phyloP scores from a whole-genome alignment of 2,888 invertebrate genomes.

The Tetanocera ferruginea region DNA sequence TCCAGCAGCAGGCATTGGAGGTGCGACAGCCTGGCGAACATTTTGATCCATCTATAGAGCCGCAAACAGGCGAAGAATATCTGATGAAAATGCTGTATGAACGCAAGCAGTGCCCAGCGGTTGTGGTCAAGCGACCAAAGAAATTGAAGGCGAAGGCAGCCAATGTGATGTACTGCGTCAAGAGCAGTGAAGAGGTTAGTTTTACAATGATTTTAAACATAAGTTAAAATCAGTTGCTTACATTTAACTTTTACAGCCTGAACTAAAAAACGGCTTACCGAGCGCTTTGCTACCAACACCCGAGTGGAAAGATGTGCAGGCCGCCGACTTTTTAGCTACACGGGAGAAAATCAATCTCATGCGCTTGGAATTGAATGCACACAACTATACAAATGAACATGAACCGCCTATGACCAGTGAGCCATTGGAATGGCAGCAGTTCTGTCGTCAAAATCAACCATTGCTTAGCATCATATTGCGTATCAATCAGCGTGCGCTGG shows the following conservation, averaged over 20 bases:
- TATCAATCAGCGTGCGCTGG: constrained; percentile 63
- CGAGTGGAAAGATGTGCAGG: constrained; percentile 65
- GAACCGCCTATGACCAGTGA: constrained; percentile 58
- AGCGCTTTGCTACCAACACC: constrained; percentile 60
- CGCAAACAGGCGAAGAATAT: constrained; percentile 65
- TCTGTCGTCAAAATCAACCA: constrained; percentile 62
- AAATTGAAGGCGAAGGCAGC: constrained; percentile 9
- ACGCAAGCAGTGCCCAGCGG: constrained; percentile 63
- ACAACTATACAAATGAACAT: constrained; percentile 48
- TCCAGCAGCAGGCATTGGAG: constrained; percentile 65
- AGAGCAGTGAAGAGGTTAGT: constrained; percentile 46
- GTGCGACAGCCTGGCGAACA: constrained; percentile 60
- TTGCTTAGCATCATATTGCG: constrained; percentile 61
- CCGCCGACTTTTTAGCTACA: constrained; percentile 57
- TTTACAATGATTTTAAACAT: background rate
- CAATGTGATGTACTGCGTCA: constrained; percentile 7
- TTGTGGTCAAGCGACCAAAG: constrained; percentile 60
- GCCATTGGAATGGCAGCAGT: constrained; percentile 57
- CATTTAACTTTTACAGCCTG: background rate
- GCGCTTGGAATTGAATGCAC: constrained; percentile 50
- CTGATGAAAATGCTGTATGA: constrained; percentile 67
- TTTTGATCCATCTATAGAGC: constrained; percentile 63
- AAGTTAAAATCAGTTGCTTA: background rate
- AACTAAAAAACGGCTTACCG: constrained; percentile 42
- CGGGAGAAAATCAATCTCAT: constrained; percentile 53